These are phyloP conservation scores for Acleris holmiana DNA, from an alignment of 2,888 invertebrate genomes.

Conservation along the genomic window DNA sequence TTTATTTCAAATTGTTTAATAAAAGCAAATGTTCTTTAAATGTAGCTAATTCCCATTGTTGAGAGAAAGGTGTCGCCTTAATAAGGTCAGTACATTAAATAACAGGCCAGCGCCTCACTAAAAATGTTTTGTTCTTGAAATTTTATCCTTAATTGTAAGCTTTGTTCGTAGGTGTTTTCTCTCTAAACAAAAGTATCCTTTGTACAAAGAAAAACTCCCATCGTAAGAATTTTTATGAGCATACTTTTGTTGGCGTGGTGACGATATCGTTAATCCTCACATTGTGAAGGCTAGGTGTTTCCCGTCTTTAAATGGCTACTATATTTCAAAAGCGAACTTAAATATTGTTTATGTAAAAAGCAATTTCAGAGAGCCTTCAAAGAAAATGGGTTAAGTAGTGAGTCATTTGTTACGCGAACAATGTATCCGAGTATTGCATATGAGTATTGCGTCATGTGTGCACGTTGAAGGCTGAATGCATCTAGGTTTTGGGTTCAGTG, in stretches of 20 bases:
- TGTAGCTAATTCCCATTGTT: conserved; percentile 10
- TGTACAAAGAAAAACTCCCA: conserved; percentile 50
- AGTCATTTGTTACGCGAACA: conserved; percentile 63
- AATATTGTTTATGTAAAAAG: conserved; percentile 5
- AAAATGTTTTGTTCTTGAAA: conserved; percentile 34
- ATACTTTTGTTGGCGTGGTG: conserved; percentile 57
- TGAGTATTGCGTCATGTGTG: conserved; percentile 53
- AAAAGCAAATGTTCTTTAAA: too few relatives aligned
- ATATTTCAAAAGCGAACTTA: conserved; percentile 43
- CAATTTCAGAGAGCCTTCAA: conserved; percentile 55
- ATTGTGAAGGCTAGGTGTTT: conserved; percentile 49
- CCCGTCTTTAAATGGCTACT: conserved; percentile 56
- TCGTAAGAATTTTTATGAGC: conserved; percentile 54
- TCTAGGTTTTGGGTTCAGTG: conserved; percentile 4
- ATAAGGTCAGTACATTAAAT: conserved; percentile 29
- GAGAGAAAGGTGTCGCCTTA: conserved; percentile 17
- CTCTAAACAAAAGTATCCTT: conserved; percentile 55
- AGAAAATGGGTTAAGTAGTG: conserved; percentile 46
- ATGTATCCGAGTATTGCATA: conserved; percentile 59
- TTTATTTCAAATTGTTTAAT: too few relatives aligned
- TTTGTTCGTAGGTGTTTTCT: conserved; percentile 40
- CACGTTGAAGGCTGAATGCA: conserved; percentile 46
- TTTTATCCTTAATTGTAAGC: conserved; percentile 35
- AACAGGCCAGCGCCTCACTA: conserved; percentile 15
- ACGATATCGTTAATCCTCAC: conserved; percentile 63